A percentile compares a stretch with the other conserved stretches of the same genome.
Conservation (phyloP, 2,888 invertebrate genomes). For the Cantharis lateralis region DNA sequence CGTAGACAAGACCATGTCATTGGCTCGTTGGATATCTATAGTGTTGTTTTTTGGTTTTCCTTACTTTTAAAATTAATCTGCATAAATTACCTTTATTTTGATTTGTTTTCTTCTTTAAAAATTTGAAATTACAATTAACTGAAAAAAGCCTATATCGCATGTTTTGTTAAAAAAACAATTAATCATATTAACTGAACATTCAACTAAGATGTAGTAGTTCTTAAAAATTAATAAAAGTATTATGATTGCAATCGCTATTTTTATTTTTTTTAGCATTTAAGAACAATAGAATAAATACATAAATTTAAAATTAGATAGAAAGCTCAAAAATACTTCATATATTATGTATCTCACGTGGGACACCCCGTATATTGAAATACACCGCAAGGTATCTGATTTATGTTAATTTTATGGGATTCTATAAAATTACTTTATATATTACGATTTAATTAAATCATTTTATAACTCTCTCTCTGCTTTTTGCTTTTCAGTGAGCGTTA, state of each 20-base stretch:
- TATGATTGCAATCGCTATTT: background rate
- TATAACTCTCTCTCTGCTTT: background rate
- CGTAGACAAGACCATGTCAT: slow-evolving; percentile 9
- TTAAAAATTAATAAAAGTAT: background rate
- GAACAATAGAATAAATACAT: background rate
- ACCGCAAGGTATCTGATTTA: background rate
- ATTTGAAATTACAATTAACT: background rate
- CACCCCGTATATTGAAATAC: background rate
- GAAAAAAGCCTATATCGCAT: background rate
- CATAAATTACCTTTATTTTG: background rate
- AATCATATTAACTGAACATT: background rate
- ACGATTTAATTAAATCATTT: background rate
- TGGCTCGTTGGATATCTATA: background rate
- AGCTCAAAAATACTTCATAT: background rate
- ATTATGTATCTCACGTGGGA: background rate
- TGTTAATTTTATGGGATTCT: background rate
- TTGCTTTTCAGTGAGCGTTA: background rate
- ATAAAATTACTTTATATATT: background rate
- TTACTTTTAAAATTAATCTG: background rate
- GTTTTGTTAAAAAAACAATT: background rate
- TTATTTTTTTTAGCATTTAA: too few species aligned
- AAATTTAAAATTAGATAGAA: background rate
- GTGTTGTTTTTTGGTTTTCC: background rate
- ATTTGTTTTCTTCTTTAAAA: background rate
- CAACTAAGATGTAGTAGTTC: background rate